Evolutionary conservation across 1,140 invertebrate genomes (phyloP).

Genomic region (Brachionus rubens): DNA sequence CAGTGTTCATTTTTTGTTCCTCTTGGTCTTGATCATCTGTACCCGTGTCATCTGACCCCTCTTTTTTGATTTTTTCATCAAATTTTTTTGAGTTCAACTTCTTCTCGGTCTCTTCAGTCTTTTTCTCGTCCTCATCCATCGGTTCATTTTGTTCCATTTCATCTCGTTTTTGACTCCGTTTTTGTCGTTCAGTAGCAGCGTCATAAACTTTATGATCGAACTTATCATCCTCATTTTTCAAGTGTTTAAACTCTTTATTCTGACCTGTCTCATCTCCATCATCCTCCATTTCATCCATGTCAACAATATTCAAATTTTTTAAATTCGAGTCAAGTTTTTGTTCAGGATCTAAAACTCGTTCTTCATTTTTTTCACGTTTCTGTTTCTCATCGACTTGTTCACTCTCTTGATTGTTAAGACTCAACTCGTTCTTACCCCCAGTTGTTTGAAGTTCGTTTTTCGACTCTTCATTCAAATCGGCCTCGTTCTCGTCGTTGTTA

Average conservation of each 20-base stretch:
- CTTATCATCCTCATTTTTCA: background rate
- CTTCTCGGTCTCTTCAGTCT: background rate
- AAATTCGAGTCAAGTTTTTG: background rate
- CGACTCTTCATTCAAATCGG: background rate
- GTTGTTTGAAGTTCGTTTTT: background rate
- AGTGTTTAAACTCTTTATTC: conserved; percentile 1
- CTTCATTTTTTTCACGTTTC: conserved; percentile 15
- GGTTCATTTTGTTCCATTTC: background rate
- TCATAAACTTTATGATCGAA: background rate
- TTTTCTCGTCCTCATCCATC: too few relatives aligned
- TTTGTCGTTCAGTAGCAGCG: conserved; percentile 23
- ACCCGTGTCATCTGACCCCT: background rate
- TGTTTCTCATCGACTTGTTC: background rate
- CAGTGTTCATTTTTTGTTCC: background rate
- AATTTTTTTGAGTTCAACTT: background rate
- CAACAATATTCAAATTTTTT: conserved; percentile 33
- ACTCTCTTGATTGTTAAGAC: background rate
- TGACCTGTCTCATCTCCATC: background rate
- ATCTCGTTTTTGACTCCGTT: background rate
- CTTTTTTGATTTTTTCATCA: background rate
- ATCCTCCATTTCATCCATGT: background rate
- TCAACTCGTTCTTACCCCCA: background rate
- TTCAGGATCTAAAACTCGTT: background rate
- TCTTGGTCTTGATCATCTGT: background rate
- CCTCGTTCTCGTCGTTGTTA: background rate